Conservation (phyloP, 2,113 vertebrate species). For the Ia io region DNA sequence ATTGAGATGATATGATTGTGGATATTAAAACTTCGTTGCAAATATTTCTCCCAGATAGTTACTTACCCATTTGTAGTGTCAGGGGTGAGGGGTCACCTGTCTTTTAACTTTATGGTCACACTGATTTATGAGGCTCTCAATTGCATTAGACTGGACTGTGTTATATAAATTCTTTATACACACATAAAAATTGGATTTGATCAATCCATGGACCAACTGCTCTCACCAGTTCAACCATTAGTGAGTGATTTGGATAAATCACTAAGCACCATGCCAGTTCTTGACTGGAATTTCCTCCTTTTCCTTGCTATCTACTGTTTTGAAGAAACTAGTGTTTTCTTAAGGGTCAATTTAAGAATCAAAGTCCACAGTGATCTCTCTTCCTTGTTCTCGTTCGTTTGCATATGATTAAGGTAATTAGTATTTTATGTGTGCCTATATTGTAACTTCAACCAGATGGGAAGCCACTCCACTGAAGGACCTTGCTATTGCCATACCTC, state of each 20-base stretch:
- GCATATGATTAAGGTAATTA: not conserved
- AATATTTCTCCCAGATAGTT: not conserved
- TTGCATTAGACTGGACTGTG: not conserved
- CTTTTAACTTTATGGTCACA: not conserved
- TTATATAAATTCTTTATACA: not conserved
- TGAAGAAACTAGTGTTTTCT: not conserved
- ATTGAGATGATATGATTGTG: not conserved
- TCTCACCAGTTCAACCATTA: not conserved
- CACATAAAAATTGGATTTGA: not conserved
- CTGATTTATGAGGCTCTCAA: not conserved
- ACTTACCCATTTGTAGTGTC: not conserved
- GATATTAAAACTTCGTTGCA: not conserved
- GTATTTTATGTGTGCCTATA: not conserved
- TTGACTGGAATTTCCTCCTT: not conserved
- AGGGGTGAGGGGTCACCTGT: not conserved
- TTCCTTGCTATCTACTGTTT: not conserved
- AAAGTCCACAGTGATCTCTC: not conserved
- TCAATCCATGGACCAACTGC: not conserved
- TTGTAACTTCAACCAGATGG: not conserved
- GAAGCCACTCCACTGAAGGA: not conserved
- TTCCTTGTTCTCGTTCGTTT: not conserved
- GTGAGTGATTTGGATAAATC: not conserved
- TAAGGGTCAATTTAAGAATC: not conserved
- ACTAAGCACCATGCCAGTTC: not conserved
- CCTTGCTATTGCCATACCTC: not conserved